Base-by-base conservation (phyloP, 2,888 invertebrate genomes). In the Cheilosia vulpina region DNA sequence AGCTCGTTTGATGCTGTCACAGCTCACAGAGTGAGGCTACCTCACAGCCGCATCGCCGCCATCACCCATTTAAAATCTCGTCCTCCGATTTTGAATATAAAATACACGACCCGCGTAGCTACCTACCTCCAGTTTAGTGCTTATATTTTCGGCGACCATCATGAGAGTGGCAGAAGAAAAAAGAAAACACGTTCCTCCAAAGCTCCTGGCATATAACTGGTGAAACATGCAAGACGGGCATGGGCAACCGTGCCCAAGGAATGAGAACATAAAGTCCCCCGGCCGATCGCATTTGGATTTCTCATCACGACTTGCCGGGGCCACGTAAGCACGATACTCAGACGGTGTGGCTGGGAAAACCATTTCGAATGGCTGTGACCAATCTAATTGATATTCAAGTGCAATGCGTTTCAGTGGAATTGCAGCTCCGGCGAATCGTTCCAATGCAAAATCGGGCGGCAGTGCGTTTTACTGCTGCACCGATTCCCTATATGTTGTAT, bases 301-400 rank as follows among this genome's bases (percentile, higher is more conserved):
- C 83, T 57, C 72, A 72, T 83, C 83, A 83, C 83, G 82, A 83
- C 53, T 77, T 77, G 13, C 2, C n/a, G 71, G 31, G 69, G 57
- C 55, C 31, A 55, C 2, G 21, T 43, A 34, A 38, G 21, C 47
- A 34, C 17, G 52, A 43, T 41, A 68, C 13, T 38, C 43, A 45
- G 68, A 68, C 41, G 58, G 24, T 4, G 43, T 47, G 77, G 68
- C 65, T 82, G 83, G 72, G 55, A 83, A 78, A 83, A 60, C 45
- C 31, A 73, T 83, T 68, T 50, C 43, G 15, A 62, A 21, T 31
- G 34, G 1, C 24, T 11, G 63, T 27, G 62, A 21, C 41, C 72
- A 68, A 57, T 73, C 78, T 83, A 78, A 83, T 83, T 83, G 71
- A 78, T 78, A 83, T 83, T 83, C 83, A 83, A 83, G 83, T 78